Conservation (phyloP, 1,140 invertebrate species). For the Wasmannia auropunctata region DNA sequence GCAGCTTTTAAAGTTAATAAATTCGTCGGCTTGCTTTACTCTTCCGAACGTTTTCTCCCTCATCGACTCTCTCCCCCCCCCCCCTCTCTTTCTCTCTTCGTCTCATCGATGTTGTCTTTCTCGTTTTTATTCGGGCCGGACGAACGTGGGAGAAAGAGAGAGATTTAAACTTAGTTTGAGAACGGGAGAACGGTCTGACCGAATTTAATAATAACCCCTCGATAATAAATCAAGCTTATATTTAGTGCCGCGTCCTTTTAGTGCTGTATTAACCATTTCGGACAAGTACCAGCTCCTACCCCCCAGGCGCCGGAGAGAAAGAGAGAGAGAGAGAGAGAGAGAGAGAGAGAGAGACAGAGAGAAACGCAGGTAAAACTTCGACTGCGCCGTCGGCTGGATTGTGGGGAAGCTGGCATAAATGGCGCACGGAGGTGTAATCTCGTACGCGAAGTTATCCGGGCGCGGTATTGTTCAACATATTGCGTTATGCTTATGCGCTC, state of each 20-base stretch:
- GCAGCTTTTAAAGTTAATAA: conserved; percentile 83
- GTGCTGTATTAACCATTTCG: conserved; percentile 43
- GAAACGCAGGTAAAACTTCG: conserved; percentile 49
- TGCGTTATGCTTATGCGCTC: conserved; percentile 44
- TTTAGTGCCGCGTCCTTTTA: conserved; percentile 74
- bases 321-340: no score
- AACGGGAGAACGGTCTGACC: conserved; percentile 78
- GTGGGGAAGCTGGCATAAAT: conserved; percentile 26
- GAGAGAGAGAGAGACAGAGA: no score
- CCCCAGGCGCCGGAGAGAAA: no score
- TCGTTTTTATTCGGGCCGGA: conserved; percentile 66
- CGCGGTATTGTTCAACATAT: conserved; percentile 54
- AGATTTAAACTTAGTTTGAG: conserved; percentile 81
- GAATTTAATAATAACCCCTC: conserved; percentile 82
- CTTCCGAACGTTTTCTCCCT: conserved; percentile 63
- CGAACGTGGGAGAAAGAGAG: conserved; percentile 7
- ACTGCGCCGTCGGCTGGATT: conserved; percentile 26
- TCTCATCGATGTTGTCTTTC: conserved; percentile 13
- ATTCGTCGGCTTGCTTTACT: conserved; percentile 79
- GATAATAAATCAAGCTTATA: conserved; percentile 83
- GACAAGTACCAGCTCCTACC: conserved; percentile 13
- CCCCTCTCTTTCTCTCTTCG: neutral
- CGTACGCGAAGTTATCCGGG: conserved; percentile 26
- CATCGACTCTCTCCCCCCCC: conserved; percentile 4
- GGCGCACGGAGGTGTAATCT: conserved; percentile 47